Base-by-base conservation (phyloP, 1,140 invertebrate species). In the Calliopsis andreniformis region DNA sequence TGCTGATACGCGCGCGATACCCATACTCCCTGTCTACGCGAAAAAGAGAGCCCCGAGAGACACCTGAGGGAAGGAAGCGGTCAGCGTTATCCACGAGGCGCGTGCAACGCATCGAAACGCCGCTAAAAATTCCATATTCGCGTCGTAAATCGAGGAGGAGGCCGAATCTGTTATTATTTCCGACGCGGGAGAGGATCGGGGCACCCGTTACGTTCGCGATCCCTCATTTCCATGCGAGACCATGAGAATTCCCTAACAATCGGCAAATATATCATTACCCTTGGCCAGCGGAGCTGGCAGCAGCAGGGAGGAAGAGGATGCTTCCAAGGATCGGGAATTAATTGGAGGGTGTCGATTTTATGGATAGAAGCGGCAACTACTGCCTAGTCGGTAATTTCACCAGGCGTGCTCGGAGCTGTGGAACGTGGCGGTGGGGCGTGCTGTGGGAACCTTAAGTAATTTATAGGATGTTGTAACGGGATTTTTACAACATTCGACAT, bases 401-500 rank as follows among this genome's bases (percentile, higher is more conserved):
- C 32, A 61, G 28, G 30, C 68, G 42, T 20, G 23, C 20, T 43
- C 59, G 32, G 42, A n/a, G 0, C 16, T 23, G 39, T 18, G 30
- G 28, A 47, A 58, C 58, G 28, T 30, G 76, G 75, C 68, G 81
- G 80, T 45, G 87, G 84, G 66, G 70, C 75, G 76, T 59, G 83
- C 76, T 88, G 81, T 86, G 87, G 76, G 82, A 88, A 88, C 87
- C 73, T 86, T 83, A 71, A 78, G 85, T 87, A 89, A 90, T 89
- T 90, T 89, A 89, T 88, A 87, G 82, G 84, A 87, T 78, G 83
- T 86, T 80, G 86, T 86, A 85, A 83, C 73, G 70, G 82, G 56
- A 89, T 88, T 89, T 89, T 89, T 89, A 87, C 73, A 76, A 86
- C 68, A 82, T 86, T 87, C 79, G 88, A 89, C 87, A 89, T 81